Conservation (phyloP, 1,140 invertebrate species). For the Orchestia grillus region DNA sequence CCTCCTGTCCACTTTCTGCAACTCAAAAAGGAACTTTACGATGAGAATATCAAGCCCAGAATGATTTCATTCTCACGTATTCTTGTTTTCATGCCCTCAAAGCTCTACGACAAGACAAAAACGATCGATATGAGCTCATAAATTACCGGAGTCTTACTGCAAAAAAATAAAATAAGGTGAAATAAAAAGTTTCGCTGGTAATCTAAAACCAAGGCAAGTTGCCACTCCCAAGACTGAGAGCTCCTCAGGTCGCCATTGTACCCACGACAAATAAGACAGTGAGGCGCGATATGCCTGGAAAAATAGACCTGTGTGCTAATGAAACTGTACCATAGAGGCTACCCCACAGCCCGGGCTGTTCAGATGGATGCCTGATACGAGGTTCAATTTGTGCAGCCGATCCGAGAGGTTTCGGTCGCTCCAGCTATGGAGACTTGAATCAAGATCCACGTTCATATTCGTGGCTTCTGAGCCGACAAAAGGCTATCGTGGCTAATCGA, state of each 20-base stretch:
- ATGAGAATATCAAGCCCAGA: background rate
- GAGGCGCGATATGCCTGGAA: constrained; percentile 41
- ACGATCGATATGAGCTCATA: background rate
- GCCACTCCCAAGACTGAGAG: constrained; percentile 2
- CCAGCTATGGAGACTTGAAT: background rate
- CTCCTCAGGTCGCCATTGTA: background rate
- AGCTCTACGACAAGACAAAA: background rate
- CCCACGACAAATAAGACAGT: constrained; percentile 36
- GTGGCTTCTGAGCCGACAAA: background rate
- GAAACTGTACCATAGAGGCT: background rate
- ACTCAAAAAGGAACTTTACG: background rate
- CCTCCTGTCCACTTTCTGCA: background rate
- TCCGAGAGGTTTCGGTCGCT: background rate
- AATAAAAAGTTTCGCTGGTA: background rate
- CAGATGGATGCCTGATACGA: constrained; percentile 2
- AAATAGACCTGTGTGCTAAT: constrained; percentile 45
- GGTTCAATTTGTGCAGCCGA: constrained; percentile 6
- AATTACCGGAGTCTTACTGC: background rate
- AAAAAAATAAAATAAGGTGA: no score
- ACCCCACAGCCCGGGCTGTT: background rate
- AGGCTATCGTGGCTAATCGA: constrained; percentile 32
- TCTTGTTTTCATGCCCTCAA: background rate
- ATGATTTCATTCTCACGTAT: background rate
- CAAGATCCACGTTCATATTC: background rate
- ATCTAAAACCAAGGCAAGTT: background rate